These are phyloP conservation scores for Bombyx mori DNA, from an alignment of 1,140 invertebrate genomes.

Conservation along the genomic window ASM3026992v2 NC_085113.1:6811501-6812000, in stretches of 20 bases:
- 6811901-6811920: slow-evolving; percentile 66
- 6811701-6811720: slow-evolving; percentile 36
- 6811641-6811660: slow-evolving; percentile 64
- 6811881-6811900: slow-evolving; percentile 77
- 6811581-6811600: slow-evolving; percentile 4
- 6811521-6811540: too few relatives aligned
- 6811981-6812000: slow-evolving; percentile 25
- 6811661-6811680: slow-evolving; percentile 48
- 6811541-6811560: not conserved
- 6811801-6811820: slow-evolving; percentile 74
- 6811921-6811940: slow-evolving; percentile 39
- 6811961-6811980: slow-evolving; percentile 30
- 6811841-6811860: slow-evolving; percentile 73
- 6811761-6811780: slow-evolving; percentile 74
- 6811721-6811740: slow-evolving; percentile 75
- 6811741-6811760: slow-evolving; percentile 75
- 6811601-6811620: not conserved
- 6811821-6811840: slow-evolving; percentile 73
- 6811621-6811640: not conserved
- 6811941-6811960: slow-evolving; percentile 39
- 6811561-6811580: not conserved
- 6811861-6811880: slow-evolving; percentile 73
- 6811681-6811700: slow-evolving; percentile 39
- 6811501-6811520: too few relatives aligned
- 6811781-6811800: slow-evolving; percentile 76